These are phyloP conservation scores for Nipponacmea schrenckii DNA, from an alignment of 2,888 invertebrate genomes.

Conservation along the genomic window DNA sequence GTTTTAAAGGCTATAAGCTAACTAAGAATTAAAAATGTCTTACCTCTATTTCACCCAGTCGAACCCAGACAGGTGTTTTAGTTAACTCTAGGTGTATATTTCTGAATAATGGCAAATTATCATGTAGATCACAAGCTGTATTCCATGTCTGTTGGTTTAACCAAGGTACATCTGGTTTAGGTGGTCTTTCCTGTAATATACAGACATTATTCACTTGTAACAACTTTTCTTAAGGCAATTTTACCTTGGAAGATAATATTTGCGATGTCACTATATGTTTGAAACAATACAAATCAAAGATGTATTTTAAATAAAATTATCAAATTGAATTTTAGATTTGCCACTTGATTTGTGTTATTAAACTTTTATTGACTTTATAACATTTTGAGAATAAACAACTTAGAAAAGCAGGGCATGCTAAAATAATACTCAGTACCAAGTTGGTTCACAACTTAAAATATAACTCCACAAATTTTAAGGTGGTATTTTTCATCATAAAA, in stretches of 20 bases:
- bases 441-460: neutral
- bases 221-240: too few species aligned
- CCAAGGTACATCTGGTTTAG: slow-evolving; percentile 72
- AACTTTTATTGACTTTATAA: too few species aligned
- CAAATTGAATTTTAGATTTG: too few species aligned
- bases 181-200: slow-evolving; percentile 51
- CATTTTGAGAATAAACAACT: too few species aligned
- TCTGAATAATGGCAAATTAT: slow-evolving; percentile 70
- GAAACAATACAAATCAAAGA: too few species aligned
- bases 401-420: neutral
- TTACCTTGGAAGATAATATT: too few species aligned
- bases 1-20: too few species aligned
- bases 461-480: neutral
- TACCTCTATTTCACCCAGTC: slow-evolving; percentile 52
- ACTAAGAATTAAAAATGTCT: neutral
- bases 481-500: neutral
- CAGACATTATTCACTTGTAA: too few species aligned
- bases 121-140: slow-evolving; percentile 74
- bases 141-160: slow-evolving; percentile 79
- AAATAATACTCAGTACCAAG: too few species aligned
- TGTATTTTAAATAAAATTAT: too few species aligned
- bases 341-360: too few species aligned
- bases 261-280: too few species aligned
- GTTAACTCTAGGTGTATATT: slow-evolving; percentile 59
- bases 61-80: slow-evolving; percentile 59